A percentile compares a stretch with the other conserved stretches of the same genome.
Conservation (phyloP, 2,888 invertebrate species). For the Danaus chrysippus region DNA sequence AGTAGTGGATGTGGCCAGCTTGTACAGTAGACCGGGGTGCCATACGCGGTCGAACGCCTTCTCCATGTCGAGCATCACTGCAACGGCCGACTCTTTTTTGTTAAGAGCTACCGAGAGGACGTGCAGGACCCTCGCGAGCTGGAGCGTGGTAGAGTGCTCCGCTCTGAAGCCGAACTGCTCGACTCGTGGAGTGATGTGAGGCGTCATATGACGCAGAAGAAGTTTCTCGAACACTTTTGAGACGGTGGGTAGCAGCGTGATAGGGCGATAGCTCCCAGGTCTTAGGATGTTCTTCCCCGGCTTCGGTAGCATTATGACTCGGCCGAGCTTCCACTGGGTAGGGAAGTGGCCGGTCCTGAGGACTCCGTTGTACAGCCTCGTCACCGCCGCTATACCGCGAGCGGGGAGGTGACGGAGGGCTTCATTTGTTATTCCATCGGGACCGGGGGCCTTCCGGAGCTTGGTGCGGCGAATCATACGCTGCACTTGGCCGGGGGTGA, state of each 20-base stretch:
- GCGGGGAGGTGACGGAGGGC: slow-evolving; percentile 27
- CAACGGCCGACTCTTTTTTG: too few species aligned
- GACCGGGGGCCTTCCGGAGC: slow-evolving; percentile 24
- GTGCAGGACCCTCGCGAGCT: too few species aligned
- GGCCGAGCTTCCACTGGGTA: slow-evolving; percentile 21
- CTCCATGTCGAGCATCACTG: too few species aligned
- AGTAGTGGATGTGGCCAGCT: too few species aligned
- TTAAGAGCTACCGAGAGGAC: too few species aligned
- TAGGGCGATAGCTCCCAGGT: slow-evolving; percentile 30
- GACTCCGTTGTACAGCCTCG: slow-evolving; percentile 30
- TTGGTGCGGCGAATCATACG: background rate
- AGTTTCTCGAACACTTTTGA: too few species aligned
- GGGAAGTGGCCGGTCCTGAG: slow-evolving; percentile 34
- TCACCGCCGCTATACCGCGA: slow-evolving; percentile 18
- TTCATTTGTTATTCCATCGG: slow-evolving; percentile 23
- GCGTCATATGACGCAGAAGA: too few species aligned
- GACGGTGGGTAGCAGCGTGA: slow-evolving; percentile 19
- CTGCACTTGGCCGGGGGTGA: background rate
- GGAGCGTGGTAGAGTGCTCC: too few species aligned
- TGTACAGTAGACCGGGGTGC: too few species aligned
- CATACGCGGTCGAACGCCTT: too few species aligned
- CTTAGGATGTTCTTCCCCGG: slow-evolving; percentile 28
- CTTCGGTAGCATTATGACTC: slow-evolving; percentile 31
- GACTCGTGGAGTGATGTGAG: too few species aligned
- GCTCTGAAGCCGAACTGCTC: too few species aligned